Evolutionary conservation across 2,888 invertebrate genomes (phyloP).

Genomic region (Meliscaeva auricollis): DNA sequence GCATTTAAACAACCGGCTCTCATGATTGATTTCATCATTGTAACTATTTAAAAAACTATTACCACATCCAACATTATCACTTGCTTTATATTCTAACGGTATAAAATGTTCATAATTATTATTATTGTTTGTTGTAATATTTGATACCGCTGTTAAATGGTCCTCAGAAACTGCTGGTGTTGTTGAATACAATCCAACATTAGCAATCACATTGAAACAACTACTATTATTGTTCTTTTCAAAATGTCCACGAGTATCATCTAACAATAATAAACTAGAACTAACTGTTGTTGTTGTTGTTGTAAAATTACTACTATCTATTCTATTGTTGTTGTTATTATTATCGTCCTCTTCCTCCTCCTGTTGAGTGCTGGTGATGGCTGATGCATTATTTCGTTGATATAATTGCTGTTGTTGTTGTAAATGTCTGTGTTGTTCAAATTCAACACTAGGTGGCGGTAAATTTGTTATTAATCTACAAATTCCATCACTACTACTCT

Average conservation of each 20-base stretch:
- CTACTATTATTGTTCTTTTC: conserved; percentile 36
- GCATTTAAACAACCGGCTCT: conserved; percentile 72
- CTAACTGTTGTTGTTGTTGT: too few relatives aligned
- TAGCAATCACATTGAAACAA: conserved; percentile 37
- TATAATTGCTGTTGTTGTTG: conserved; percentile 16
- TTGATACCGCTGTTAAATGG: conserved; percentile 11
- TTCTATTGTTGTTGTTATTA: conserved; percentile 44
- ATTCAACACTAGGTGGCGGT: conserved; percentile 49
- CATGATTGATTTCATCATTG: conserved; percentile 55
- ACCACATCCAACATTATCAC: conserved; percentile 52
- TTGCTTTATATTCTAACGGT: conserved; percentile 60
- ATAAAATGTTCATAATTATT: conserved; percentile 60
- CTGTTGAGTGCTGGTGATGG: conserved; percentile 6
- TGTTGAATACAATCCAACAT: conserved; percentile 43
- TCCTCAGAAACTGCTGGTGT: background rate
- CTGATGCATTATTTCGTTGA: background rate
- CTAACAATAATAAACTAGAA: conserved; percentile 42
- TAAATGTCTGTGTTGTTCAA: too few relatives aligned
- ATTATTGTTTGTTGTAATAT: conserved; percentile 27
- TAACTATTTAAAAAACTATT: conserved; percentile 62
- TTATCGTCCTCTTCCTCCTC: conserved; percentile 46
- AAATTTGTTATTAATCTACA: conserved; percentile 55
- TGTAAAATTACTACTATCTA: conserved; percentile 16
- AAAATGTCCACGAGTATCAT: conserved; percentile 63
- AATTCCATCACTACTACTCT: conserved; percentile 73